A percentile compares a stretch with the other conserved stretches of the same genome.
Evolutionary conservation across 1,140 invertebrate genomes (phyloP).

Genomic region (Formica exsecta): DNA sequence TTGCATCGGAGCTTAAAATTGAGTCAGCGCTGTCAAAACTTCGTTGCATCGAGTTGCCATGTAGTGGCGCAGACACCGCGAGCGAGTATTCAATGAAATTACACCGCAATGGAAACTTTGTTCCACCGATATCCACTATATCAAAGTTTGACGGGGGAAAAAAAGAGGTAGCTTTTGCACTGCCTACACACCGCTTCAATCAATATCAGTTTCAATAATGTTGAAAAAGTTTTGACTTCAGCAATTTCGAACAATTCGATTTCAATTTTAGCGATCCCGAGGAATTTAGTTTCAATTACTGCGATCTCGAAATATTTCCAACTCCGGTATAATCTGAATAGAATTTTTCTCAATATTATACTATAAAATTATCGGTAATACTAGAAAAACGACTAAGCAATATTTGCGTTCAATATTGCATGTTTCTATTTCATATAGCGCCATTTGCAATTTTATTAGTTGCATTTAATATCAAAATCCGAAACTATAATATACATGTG

Average conservation of each 20-base stretch:
- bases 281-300: conserved; percentile 8
- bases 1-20: conserved; percentile 17
- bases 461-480: background rate
- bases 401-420: background rate
- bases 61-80: background rate
- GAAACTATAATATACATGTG: background rate
- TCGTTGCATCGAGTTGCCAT: conserved; percentile 23
- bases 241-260: conserved; percentile 13
- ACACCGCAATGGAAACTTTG: conserved; percentile 55
- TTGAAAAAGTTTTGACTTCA: conserved; percentile 28
- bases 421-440: background rate
- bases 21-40: conserved; percentile 38
- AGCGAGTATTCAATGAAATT: conserved; percentile 48
- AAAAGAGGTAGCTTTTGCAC: conserved; percentile 24
- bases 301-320: background rate
- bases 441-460: background rate
- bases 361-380: background rate
- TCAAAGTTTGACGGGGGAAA: conserved; percentile 28
- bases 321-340: background rate
- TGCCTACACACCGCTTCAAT: conserved; percentile 28
- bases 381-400: background rate
- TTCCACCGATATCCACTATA: conserved; percentile 29
- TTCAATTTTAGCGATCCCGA: conserved; percentile 15
- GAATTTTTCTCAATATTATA: background rate
- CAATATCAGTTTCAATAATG: conserved; percentile 52